Base-by-base conservation (phyloP, 2,888 invertebrate species). In the Autographa pulchrina region DNA sequence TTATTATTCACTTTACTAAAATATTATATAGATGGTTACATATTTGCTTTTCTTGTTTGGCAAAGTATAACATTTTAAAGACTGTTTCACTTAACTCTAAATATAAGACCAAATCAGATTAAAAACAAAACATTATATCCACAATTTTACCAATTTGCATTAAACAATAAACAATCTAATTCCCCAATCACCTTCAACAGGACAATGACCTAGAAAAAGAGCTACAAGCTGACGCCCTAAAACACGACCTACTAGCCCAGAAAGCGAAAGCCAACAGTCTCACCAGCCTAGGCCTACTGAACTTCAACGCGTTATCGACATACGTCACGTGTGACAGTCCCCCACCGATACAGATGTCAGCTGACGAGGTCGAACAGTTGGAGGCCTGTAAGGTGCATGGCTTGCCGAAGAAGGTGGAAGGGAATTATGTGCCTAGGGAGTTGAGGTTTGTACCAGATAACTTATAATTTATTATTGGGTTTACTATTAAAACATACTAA, bases 291-390 rank as follows among this genome's bases (percentile, higher is more conserved):
- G 96, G 96, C 0, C 85, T 96, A 0, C 72, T 96, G 32, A 96
- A 96, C 86, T 95, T 96, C 88, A 95, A 96, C 83, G 95, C 96
- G 9, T 88, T 97, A 7, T 96, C 96, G 0, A 96, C 97, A 0
- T 97, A 97, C 85, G 97, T 97, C 60, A 97, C 97, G 43, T 98
- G 98, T 83, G 98, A 98, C 88, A 98, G 98, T 82, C 98, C 98
- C 0, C 97, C 98, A 56, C 98, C 98, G 0, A 96, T 98, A 84
- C 97, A 98, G 86, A 97, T 98, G 96, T 97, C 98, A 0, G 96
- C 97, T 0, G 98, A 98, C 38, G 98, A 98, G 89, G 96, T 97
- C 81, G 96, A 96, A 0, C 97, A 98, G 85, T 88, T 98, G 68
- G 98, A 98, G 82, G 95, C 96, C 74, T 96, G 97, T 66, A 97